A percentile compares a stretch with the other conserved stretches of the same genome.
These are phyloP conservation scores for Drosophila serrata DNA, from an alignment of 1,140 invertebrate genomes.

Conservation along the genomic window DNA sequence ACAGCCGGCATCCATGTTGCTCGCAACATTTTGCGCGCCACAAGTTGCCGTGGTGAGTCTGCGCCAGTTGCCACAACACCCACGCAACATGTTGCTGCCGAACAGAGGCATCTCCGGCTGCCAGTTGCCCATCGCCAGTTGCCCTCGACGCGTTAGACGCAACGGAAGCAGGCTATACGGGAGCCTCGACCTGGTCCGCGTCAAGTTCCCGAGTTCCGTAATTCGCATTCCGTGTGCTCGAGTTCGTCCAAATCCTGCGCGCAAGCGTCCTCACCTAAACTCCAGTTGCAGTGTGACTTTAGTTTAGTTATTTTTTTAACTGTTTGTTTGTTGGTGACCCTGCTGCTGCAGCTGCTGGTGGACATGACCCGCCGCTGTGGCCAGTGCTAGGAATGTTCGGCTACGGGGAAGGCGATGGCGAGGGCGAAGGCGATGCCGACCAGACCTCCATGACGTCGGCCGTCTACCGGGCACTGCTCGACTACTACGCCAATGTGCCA, in stretches of 20 bases:
- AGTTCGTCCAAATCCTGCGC: constrained; percentile 11
- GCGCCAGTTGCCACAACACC: constrained; percentile 16
- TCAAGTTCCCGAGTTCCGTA: constrained; percentile 7
- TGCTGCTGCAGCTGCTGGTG: background rate
- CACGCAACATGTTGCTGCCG: constrained; percentile 41
- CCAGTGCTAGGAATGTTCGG: constrained; percentile 35
- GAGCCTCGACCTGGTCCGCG: constrained; percentile 23
- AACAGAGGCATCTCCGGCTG: constrained; percentile 8
- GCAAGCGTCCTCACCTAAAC: constrained; percentile 34
- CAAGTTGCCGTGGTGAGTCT: constrained; percentile 56
- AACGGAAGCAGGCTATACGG: constrained; percentile 57
- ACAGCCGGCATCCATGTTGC: background rate
- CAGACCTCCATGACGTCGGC: constrained; percentile 28
- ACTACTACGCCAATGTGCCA: constrained; percentile 62
- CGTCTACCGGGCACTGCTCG: constrained; percentile 59
- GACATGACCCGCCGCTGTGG: constrained; percentile 8
- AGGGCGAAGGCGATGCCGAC: constrained; percentile 15
- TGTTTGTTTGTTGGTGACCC: constrained; percentile 7
- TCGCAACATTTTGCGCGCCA: constrained; percentile 36
- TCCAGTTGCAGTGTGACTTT: constrained; percentile 1
- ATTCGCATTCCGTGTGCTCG: background rate
- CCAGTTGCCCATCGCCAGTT: constrained; percentile 46
- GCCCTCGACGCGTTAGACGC: constrained; percentile 62
- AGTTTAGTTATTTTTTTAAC: constrained; percentile 4
- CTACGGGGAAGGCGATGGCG: constrained; percentile 13